Evolutionary conservation across 2,113 vertebrate species (phyloP), one percentile per base, ranked within the genome.

Genomic region (Mungos mungo): DNA sequence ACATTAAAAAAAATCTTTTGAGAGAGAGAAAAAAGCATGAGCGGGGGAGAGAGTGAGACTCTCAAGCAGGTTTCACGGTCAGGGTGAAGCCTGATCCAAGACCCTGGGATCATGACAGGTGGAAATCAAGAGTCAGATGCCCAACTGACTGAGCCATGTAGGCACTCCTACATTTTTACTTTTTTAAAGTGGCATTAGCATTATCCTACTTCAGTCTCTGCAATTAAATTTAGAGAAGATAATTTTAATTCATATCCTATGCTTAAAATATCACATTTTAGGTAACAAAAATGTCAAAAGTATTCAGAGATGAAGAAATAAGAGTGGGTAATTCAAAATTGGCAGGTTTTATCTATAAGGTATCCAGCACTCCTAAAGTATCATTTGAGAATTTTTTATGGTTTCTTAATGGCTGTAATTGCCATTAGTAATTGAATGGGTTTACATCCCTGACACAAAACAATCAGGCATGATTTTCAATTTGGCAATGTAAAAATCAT

Each of bases 371-470:
- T 71, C 12, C 63, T 68, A 23, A 93, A 15, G 52, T 38, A 19
- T 77, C 74, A 87, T 23, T 63, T 65, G 41, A 87, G 54, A 92
- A 88, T 33, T 95, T 91, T 65, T 90, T 63, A 66, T 94, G 5
- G 8, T 65, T 65, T 23, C 8, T 57, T 63, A 91, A 66, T 9
- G 19, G 23, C 60, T 69, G 7, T 81, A 86, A 87, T 41, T 63
- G 38, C n/a, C 38, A 77, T 35, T 63, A 90, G 45, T 79, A 50
- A 80, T n/a, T 86, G 15, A 69, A 31, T 21, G 45, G 4, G 45
- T 45, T 79, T 92, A 83, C 41, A 86, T 92, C 35, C 35, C 68
- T 72, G 31, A 33, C 31, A 83, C 35, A 83, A 74, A 33, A 74
- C 18, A 50, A 68, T 1, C 25, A 21, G 38, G 18, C 5, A 47